phyloP scores from a whole-genome alignment of 2,113 vertebrate species.

The Ariopsis seemanni region DNA sequence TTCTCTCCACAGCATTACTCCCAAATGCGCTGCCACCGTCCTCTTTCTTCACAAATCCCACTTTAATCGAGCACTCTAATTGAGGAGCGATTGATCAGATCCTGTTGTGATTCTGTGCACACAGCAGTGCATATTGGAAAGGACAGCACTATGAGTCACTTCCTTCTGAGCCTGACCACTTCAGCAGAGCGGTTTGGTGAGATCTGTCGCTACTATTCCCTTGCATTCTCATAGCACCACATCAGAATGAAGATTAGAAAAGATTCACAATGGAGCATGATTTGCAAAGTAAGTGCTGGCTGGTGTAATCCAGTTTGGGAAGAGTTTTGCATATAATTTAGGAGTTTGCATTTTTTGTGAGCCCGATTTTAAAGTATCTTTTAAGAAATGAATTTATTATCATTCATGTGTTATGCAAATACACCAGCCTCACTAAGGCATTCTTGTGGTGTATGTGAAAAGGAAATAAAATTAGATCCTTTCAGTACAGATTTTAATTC shows the following conservation, averaged over 20 bases:
- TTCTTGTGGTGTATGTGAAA: not conserved
- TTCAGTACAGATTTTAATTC: not conserved
- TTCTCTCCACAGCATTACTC: not conserved
- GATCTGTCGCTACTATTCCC: conserved; percentile 31
- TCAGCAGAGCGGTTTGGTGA: conserved; percentile 37
- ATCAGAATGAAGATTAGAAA: conserved; percentile 46
- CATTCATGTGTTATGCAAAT: not conserved
- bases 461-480: not conserved
- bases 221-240: conserved; percentile 37
- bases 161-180: conserved; percentile 22
- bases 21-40: conserved; percentile 1
- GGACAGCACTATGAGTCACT: conserved; percentile 25
- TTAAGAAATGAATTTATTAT: not conserved
- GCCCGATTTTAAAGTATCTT: not conserved
- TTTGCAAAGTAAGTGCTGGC: conserved; percentile 20
- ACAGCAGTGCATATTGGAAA: conserved; percentile 29
- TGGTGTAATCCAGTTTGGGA: conserved; percentile 45
- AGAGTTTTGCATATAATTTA: conserved; percentile 29
- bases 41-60: conserved; percentile 25
- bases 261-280: conserved; percentile 22
- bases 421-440: not conserved
- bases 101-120: conserved; percentile 13
- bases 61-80: conserved; percentile 40
- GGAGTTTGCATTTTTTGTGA: conserved; percentile 3
- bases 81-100: conserved; percentile 47